Evolutionary conservation across 2,113 vertebrate species (phyloP), one percentile per base, ranked within the genome.

Genomic region (Plestiodon gilberti): DNA sequence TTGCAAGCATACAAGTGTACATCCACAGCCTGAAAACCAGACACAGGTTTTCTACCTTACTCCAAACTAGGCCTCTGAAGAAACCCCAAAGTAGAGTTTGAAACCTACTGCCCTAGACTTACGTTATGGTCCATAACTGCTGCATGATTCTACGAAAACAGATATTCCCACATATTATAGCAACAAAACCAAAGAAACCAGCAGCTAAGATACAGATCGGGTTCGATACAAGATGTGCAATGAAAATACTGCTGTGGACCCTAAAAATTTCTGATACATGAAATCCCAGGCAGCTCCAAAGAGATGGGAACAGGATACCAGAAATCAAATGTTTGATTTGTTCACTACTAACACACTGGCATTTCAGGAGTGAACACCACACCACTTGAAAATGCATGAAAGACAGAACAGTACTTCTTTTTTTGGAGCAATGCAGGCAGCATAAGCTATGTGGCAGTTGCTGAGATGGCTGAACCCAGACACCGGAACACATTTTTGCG

Each of bases 381-480:
- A 2, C 3, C n/a, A 38, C 71, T 70, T 86, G 75, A 57, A 81
- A 82, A 81, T 0, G 0, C 78, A 67, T 10, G 8, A 67, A n/a
- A 84, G 75, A 33, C 48, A 22, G 71, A 81, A 17, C 69, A 92
- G 14, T 0, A 15, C 35, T 81, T 89, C 92, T 87, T 86, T 79
- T 88, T 84, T 65, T 86, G 84, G 84, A 91, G 84, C 55, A 87
- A 91, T 87, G 81, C 91, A 95, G 89, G 64, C 82, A 91, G 64
- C 78, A 82, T 30, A 85, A 13, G 55, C 3, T 48, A 80, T 85
- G 84, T 91, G 85, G 92, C 91, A 89, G 64, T 83, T 65, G 43
- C 40, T 70, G 82, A 92, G 2, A 6, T 13, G 80, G 92, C 0
- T 10, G 86, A 88, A 59, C 77, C 84, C 48, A 35, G 64, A 90